Evolutionary conservation across 2,888 invertebrate species (phyloP).

Genomic region (Dendrolimus houi): DNA sequence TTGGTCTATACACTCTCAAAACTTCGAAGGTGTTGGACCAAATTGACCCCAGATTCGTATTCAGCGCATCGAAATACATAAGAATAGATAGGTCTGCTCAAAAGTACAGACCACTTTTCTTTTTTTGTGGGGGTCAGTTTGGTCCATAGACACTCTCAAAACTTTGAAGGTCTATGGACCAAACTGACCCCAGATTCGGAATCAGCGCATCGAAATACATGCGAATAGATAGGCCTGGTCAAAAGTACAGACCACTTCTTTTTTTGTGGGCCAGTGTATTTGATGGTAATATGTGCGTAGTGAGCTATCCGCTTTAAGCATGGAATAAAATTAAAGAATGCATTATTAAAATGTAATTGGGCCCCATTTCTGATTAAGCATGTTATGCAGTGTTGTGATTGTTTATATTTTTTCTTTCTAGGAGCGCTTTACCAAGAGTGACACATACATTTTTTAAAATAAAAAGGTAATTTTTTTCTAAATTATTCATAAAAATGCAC

Average conservation of each 20-base stretch:
- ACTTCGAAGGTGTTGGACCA: too few species aligned
- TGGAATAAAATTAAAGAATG: constrained; percentile 1
- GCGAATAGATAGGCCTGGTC: too few species aligned
- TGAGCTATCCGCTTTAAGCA: constrained; percentile 20
- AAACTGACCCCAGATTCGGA: neutral
- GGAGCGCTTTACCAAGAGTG: constrained; percentile 86
- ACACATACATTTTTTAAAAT: constrained; percentile 91
- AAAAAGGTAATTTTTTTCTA: constrained; percentile 57
- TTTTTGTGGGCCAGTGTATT: neutral
- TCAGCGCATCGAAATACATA: too few species aligned
- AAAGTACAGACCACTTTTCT: too few species aligned
- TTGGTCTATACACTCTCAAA: too few species aligned
- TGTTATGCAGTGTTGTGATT: constrained; percentile 57
- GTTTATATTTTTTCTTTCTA: constrained; percentile 80
- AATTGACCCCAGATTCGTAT: neutral
- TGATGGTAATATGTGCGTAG: constrained; percentile 43
- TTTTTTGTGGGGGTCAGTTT: too few species aligned
- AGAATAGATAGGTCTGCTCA: too few species aligned
- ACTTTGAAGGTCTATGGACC: neutral
- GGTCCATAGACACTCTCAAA: neutral
- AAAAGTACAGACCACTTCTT: too few species aligned
- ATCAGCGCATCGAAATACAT: too few species aligned
- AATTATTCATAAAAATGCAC: constrained; percentile 25
- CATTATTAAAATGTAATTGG: constrained; percentile 3
- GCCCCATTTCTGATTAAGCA: constrained; percentile 25